Conservation (phyloP, 1,140 invertebrate genomes). For the Oreohelix idahoensis region DNA sequence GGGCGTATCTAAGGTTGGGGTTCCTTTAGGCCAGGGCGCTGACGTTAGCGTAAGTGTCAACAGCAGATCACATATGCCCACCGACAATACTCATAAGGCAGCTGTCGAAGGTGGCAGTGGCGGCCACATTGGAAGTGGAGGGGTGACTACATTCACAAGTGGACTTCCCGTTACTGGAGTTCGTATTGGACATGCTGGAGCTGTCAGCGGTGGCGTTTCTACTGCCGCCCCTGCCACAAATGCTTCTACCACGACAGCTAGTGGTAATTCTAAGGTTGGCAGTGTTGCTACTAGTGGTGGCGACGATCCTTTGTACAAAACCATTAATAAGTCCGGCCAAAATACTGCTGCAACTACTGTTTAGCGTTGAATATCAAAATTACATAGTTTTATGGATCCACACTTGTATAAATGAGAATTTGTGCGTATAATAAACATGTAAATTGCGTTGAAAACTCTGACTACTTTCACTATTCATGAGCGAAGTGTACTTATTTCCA, state of each 20-base stretch:
- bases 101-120: background rate
- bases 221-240: background rate
- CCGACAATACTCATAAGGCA: slow-evolving; percentile 1
- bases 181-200: background rate
- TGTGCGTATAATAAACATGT: too few relatives aligned
- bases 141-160: background rate
- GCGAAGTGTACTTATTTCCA: too few relatives aligned
- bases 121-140: background rate
- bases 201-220: background rate
- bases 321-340: slow-evolving; percentile 31
- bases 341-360: slow-evolving; percentile 29
- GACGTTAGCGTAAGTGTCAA: slow-evolving; percentile 15
- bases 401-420: too few relatives aligned
- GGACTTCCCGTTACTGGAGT: background rate
- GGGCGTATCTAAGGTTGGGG: background rate
- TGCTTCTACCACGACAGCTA: background rate
- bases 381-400: too few relatives aligned
- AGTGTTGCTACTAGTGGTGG: background rate
- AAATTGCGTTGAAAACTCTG: too few relatives aligned
- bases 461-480: too few relatives aligned
- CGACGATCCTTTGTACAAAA: slow-evolving; percentile 20
- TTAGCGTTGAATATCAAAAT: too few relatives aligned
- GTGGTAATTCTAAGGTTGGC: background rate
- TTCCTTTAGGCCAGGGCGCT: background rate
- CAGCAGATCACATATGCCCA: background rate